Evolutionary conservation across 2,888 invertebrate species (phyloP), one percentile per base, ranked within the genome.

Genomic region (Heliconius ismenius): DNA sequence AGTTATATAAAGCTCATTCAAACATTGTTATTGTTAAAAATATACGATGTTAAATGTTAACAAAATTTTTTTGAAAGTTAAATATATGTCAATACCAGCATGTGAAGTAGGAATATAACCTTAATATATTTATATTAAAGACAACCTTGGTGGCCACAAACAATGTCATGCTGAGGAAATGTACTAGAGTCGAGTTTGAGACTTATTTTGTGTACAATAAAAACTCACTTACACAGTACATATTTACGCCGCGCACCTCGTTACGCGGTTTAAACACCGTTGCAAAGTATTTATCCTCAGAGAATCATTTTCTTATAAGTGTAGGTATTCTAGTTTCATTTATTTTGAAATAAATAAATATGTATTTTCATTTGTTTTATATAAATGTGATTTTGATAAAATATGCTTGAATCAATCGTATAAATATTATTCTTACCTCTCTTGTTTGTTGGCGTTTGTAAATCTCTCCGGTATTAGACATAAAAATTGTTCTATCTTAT

Each of bases 401-500:
- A 18, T 28, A 28, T 26, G 18, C 18, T 21, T 18, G 21, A 26
- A 21, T 32, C 65, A 28, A 69, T 69, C 21, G 21, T 43, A 49
- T 62, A 36, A 54, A 63, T 32, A 28, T 32, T 58, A 32, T n/a
- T 60, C 85, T 80, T 88, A 98, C 98, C 96, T 96, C 86, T 92
- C 92, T 86, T 98, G 97, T 89, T 96, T 97, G 3, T 85, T 89
- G 78, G 95, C 90, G 86, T 97, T 96, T 68, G 95, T 92, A 90
- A 97, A 97, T 79, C 91, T 90, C 81, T 96, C 96, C 75, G 98
- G 98, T 83, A 97, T 95, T 82, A 98, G 93, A 86, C 95, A 91
- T 81, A 97, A 91, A 90, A 98, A 98, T 85, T 96, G 95, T 84
- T 96, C 95, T 76, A 96, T 91, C 91, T 97, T 98, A 73, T 95